Percentiles rank a stretch among this genome's conserved stretches.
Conservation (phyloP, 2,113 vertebrate genomes). For the Microcebus tavaratra region DNA sequence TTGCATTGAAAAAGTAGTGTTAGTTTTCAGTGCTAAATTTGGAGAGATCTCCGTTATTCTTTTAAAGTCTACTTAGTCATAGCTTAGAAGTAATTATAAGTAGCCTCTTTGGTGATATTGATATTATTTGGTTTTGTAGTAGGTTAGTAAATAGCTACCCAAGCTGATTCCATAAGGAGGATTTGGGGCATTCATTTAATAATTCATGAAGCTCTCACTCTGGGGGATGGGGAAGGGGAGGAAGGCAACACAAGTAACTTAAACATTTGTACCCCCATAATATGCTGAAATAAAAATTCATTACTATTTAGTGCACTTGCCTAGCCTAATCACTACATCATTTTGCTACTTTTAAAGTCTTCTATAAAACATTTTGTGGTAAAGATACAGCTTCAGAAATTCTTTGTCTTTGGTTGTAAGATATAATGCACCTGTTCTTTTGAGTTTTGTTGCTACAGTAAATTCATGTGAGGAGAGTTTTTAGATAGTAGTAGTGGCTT, state of each 20-base stretch:
- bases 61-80: not conserved
- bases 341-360: conserved; percentile 19
- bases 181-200: not conserved
- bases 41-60: not conserved
- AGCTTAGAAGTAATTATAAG: not conserved
- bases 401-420: not conserved
- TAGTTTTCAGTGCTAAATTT: not conserved
- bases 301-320: not conserved
- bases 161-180: conserved; percentile 12
- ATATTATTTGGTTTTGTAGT: not conserved
- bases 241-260: too few species aligned
- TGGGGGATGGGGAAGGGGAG: too few species aligned
- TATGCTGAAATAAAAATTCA: not conserved
- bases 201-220: not conserved
- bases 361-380: not conserved
- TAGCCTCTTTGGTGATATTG: not conserved
- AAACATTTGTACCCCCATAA: too few species aligned
- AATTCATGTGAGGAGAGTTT: not conserved
- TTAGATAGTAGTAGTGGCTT: not conserved
- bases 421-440: not conserved
- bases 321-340: not conserved
- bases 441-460: not conserved
- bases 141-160: not conserved
- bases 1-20: not conserved
- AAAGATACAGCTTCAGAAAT: conserved; percentile 4